Evolutionary conservation across 2,113 vertebrate genomes (phyloP).

Genomic region (Dolichallabes microphthalmus): DNA sequence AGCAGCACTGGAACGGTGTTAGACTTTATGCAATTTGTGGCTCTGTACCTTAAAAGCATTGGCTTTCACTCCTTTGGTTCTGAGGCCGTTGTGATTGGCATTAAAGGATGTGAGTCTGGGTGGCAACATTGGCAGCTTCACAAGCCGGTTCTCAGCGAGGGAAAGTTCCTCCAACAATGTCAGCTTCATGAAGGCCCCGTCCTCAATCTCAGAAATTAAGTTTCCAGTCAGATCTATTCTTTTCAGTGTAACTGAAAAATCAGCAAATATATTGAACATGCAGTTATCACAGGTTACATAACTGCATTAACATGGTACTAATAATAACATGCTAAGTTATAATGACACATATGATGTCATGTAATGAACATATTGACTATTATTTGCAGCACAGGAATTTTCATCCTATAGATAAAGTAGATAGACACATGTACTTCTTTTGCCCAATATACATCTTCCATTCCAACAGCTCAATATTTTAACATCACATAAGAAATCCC

Average conservation of each 20-base stretch:
- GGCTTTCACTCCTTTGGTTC: constrained; percentile 89
- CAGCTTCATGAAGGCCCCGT: constrained; percentile 88
- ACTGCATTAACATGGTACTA: background rate
- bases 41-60: constrained; percentile 89
- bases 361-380: background rate
- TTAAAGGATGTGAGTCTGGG: constrained; percentile 84
- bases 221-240: constrained; percentile 96
- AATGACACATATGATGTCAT: background rate
- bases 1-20: background rate
- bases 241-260: constrained; percentile 84
- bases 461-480: constrained; percentile 1
- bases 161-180: constrained; percentile 84
- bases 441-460: background rate
- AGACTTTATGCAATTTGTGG: constrained; percentile 10
- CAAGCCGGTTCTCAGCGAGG: constrained; percentile 86
- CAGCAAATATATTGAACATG: background rate
- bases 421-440: constrained; percentile 26
- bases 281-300: background rate
- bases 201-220: constrained; percentile 92
- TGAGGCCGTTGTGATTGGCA: constrained; percentile 87
- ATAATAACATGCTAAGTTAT: background rate
- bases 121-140: constrained; percentile 90
- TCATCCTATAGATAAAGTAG: constrained; percentile 19
- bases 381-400: background rate
- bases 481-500: constrained; percentile 17